Conservation (phyloP, 2,113 vertebrate species). For the Petroica traversi region DNA sequence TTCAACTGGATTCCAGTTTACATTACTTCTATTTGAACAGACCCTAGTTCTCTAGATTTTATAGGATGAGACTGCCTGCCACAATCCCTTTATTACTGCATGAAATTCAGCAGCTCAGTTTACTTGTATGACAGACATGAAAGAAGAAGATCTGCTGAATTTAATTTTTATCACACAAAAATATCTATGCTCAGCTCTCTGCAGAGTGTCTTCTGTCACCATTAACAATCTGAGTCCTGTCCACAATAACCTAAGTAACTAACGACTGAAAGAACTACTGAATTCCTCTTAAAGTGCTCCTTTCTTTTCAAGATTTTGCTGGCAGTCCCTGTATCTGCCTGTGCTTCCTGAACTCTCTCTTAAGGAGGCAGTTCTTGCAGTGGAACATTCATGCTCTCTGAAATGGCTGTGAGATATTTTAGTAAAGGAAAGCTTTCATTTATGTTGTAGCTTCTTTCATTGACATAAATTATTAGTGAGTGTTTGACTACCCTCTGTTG, state of each 20-base stretch:
- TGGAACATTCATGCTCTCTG: background rate
- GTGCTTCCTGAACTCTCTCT: background rate
- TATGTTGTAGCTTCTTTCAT: background rate
- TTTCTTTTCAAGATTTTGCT: background rate
- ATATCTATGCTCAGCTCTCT: background rate
- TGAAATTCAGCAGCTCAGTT: background rate
- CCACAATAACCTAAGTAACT: background rate
- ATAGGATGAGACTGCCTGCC: background rate
- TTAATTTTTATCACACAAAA: background rate
- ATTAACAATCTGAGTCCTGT: background rate
- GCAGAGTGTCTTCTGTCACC: background rate
- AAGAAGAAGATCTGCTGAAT: background rate
- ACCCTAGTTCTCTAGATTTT: background rate
- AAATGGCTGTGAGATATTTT: background rate
- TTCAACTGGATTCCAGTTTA: background rate
- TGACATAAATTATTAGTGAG: background rate
- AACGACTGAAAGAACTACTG: background rate
- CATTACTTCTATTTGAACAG: background rate
- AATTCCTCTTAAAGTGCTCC: background rate
- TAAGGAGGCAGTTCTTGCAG: background rate
- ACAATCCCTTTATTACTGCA: background rate
- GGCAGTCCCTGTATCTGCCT: background rate
- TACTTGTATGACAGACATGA: fast-evolving
- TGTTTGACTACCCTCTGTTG: background rate
- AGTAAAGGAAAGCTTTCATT: background rate